Evolutionary conservation across 1,140 invertebrate species (phyloP).

Genomic region (Drosophila arizonae): DNA sequence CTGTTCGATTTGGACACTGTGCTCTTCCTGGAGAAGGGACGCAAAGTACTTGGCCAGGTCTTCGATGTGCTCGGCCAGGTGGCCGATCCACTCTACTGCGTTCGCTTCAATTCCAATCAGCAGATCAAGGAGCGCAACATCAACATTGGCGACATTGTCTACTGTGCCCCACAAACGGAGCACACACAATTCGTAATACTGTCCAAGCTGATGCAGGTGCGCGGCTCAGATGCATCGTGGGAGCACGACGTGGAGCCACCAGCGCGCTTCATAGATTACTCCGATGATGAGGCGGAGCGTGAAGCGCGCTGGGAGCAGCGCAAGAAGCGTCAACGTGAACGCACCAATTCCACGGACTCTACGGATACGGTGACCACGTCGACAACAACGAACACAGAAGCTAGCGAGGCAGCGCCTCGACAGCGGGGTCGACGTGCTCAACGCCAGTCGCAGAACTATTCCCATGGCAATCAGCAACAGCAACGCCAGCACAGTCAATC

Average conservation of each 20-base stretch:
- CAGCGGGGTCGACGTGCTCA: constrained; percentile 59
- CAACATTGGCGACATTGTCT: constrained; percentile 87
- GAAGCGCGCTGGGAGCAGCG: constrained; percentile 83
- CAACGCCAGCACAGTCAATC: constrained; percentile 1
- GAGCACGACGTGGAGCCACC: constrained; percentile 92
- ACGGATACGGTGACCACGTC: constrained; percentile 41
- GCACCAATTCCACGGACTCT: constrained; percentile 63
- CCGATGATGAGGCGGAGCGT: constrained; percentile 94
- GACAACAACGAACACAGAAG: constrained; percentile 15
- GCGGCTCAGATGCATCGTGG: constrained; percentile 93
- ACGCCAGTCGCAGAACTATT: constrained; percentile 23
- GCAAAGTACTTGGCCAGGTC: constrained; percentile 89
- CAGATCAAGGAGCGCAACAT: constrained; percentile 88
- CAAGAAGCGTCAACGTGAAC: constrained; percentile 62
- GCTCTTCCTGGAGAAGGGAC: constrained; percentile 90
- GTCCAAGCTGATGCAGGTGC: constrained; percentile 88
- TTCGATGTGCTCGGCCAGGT: constrained; percentile 96
- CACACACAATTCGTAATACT: constrained; percentile 91
- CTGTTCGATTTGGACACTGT: constrained; percentile 93
- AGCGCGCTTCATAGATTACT: constrained; percentile 88
- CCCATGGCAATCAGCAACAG: constrained; percentile 26
- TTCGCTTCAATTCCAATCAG: constrained; percentile 91
- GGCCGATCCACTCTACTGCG: constrained; percentile 89
- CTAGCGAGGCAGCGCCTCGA: constrained; percentile 32
- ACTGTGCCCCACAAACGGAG: constrained; percentile 89